Conservation (phyloP, 2,888 invertebrate genomes). For the Pocota personata region DNA sequence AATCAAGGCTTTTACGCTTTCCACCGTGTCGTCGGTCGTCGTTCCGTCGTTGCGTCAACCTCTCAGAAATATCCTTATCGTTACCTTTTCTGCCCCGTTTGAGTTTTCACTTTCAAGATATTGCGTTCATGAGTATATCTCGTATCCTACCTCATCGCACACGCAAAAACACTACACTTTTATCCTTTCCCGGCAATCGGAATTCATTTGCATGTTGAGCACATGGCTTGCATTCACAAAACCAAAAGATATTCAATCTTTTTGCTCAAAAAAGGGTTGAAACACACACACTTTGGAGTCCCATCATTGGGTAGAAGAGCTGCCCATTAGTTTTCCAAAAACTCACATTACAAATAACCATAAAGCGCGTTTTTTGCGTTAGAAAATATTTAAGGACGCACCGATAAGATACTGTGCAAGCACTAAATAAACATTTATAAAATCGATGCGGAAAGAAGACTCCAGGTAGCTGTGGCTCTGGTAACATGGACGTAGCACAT, state of each 20-base stretch:
- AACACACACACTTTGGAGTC: not conserved
- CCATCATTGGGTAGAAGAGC: not conserved
- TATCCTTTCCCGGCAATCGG: not conserved
- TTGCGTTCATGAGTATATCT: not conserved
- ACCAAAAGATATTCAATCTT: not conserved
- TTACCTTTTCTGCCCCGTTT: not conserved
- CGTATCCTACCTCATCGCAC: not conserved
- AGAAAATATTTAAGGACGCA: not conserved
- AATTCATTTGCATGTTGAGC: constrained; percentile 21
- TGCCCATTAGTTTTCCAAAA: not conserved
- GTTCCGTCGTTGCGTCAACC: not conserved
- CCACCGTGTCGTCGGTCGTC: too few species aligned
- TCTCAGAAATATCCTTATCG: not conserved
- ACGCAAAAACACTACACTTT: not conserved
- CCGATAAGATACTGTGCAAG: not conserved
- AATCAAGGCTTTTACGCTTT: not conserved
- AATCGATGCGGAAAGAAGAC: not conserved
- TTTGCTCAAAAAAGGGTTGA: not conserved
- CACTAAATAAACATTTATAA: not conserved
- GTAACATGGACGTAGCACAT: not conserved
- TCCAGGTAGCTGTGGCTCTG: not conserved
- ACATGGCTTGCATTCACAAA: constrained; percentile 4
- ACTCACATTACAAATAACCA: constrained; percentile 18
- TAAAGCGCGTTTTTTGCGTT: constrained; percentile 3
- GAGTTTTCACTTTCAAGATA: not conserved